Evolutionary conservation across 2,888 invertebrate genomes (phyloP), one percentile per base, ranked within the genome.

Genomic region (Yponomeuta cagnagella): DNA sequence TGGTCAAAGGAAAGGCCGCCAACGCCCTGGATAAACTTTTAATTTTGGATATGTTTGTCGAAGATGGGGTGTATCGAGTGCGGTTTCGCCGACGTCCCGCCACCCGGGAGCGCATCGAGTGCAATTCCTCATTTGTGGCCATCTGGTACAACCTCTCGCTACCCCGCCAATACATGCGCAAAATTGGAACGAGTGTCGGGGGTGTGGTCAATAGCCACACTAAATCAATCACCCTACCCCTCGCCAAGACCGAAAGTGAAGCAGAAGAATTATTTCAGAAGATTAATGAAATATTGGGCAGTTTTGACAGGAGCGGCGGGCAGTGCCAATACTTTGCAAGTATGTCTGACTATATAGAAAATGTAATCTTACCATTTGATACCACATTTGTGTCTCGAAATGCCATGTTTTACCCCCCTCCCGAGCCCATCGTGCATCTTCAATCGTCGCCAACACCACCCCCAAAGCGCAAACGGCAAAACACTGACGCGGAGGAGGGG

Each of bases 71-170:
- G 23, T 65, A 65, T 65, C n/a, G 65, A 31, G 65, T 65, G 65
- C 65, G 65, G 23, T 65, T n/a, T 30, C n/a, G 65, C 10, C n/a
- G 65, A 31, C 65, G 65, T 23, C 31, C 65, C 65, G 65, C 65
- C 30, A 65, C 65, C n/a, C 23, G 65, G 30, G 65, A 65, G 30
- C n/a, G n/a, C 10, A 30, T 65, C 23, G 65, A 65, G 10, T 65
- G 65, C 30, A 23, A 31, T 5, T 65, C 65, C 5, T 31, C 23
- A 31, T 30, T 31, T 10, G 31, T 65, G 10, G 65, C 65, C n/a
- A 30, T 65, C 10, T 65, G 65, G 65, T 65, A 65, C 65, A 65
- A 65, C 31, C 65, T 65, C 33, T 37, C 65, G 30, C 30, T 23
- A 23, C 23, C 23, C 23, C 23, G 23, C 23, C 23, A 23, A 23